Evolutionary conservation across 2,113 vertebrate genomes (phyloP).

Genomic region (Pachypanchax playfairii): DNA sequence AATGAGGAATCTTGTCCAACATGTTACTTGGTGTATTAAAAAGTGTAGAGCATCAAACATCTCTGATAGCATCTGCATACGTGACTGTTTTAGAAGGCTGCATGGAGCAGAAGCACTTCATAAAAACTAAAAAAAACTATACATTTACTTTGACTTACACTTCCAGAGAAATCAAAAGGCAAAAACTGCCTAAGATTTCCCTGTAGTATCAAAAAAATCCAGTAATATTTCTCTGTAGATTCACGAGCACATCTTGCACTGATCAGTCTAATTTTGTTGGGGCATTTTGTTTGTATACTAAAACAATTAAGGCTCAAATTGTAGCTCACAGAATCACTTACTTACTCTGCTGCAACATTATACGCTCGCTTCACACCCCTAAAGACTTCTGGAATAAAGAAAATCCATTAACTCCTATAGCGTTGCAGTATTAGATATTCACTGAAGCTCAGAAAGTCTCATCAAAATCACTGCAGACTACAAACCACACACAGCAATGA

Average conservation of each 20-base stretch:
- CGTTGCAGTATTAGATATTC: constrained; percentile 7
- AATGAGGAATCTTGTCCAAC: neutral
- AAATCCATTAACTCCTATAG: constrained; percentile 3
- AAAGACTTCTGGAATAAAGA: constrained; percentile 4
- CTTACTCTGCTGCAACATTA: constrained; percentile 1
- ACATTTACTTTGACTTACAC: no score
- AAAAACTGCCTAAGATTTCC: no score
- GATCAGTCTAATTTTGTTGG: neutral
- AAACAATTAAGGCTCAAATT: neutral
- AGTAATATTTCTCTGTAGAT: neutral
- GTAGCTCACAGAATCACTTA: neutral
- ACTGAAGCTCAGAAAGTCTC: constrained; percentile 8
- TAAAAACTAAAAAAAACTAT: no score
- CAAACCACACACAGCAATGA: constrained; percentile 4
- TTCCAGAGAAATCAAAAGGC: no score
- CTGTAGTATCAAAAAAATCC: neutral
- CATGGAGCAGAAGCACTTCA: neutral
- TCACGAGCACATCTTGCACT: neutral
- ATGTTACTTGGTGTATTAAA: neutral
- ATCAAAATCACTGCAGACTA: constrained; percentile 11
- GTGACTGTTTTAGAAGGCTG: neutral
- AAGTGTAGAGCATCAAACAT: neutral
- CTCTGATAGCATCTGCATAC: constrained; percentile 1
- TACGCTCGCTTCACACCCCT: neutral
- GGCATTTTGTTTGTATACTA: neutral